Conservation (phyloP, 2,113 vertebrate species). For the Clarias magur region DNA sequence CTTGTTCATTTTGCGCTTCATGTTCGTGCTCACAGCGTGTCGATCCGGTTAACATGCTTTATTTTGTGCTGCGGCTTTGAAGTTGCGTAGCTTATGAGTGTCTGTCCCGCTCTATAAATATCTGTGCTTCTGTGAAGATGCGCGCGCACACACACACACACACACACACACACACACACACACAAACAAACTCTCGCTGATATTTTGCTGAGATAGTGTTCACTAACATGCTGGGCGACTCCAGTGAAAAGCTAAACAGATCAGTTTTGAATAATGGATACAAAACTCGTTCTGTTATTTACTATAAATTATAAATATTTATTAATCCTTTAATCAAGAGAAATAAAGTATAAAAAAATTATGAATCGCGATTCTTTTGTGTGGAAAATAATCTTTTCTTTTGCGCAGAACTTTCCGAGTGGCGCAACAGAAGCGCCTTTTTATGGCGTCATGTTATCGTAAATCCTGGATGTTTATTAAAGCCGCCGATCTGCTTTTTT, state of each 20-base stretch:
- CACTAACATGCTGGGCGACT: neutral
- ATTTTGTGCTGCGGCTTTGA: neutral
- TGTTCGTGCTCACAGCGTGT: neutral
- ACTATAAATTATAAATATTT: neutral
- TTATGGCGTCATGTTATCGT: too few species aligned
- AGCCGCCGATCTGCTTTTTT: too few species aligned
- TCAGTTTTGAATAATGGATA: neutral
- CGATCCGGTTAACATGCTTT: neutral
- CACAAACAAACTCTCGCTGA: neutral
- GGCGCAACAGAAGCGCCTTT: too few species aligned
- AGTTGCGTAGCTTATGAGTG: neutral
- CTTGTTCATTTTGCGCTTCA: neutral
- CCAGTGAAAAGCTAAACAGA: neutral
- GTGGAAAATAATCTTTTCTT: too few species aligned
- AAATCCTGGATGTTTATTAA: too few species aligned
- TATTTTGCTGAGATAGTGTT: neutral
- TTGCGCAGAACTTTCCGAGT: too few species aligned
- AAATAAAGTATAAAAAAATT: neutral
- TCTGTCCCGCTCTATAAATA: neutral
- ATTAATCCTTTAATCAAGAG: neutral
- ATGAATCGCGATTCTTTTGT: too few species aligned
- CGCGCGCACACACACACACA: neutral
- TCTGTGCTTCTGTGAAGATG: neutral
- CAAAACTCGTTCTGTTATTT: neutral
- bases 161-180: neutral